Evolutionary conservation across 2,888 invertebrate genomes (phyloP).

Genomic region (Mermis nigrescens): DNA sequence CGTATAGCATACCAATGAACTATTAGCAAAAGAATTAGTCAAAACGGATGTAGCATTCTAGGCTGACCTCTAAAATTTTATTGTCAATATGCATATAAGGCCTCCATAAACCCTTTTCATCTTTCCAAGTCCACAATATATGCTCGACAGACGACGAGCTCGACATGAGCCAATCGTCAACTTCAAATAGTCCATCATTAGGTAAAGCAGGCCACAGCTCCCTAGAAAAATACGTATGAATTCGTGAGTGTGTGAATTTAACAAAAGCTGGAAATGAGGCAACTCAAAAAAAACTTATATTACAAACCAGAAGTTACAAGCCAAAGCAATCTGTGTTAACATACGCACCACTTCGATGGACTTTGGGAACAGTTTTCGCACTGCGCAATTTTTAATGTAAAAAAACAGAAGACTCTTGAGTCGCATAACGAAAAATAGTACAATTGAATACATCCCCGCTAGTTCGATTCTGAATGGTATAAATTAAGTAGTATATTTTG

Average conservation of each 20-base stretch:
- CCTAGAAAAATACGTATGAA: constrained; percentile 24
- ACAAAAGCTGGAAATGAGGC: constrained; percentile 3
- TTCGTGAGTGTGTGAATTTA: not conserved
- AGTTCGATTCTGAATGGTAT: too few species aligned
- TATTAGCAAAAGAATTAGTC: too few species aligned
- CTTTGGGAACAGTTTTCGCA: constrained; percentile 4
- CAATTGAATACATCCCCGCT: too few species aligned
- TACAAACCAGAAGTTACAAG: too few species aligned
- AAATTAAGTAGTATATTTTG: too few species aligned
- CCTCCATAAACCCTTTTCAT: constrained; percentile 72
- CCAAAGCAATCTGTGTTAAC: too few species aligned
- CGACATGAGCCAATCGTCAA: constrained; percentile 54
- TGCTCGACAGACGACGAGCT: constrained; percentile 40
- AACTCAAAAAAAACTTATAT: too few species aligned
- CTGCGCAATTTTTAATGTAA: too few species aligned
- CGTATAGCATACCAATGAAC: too few species aligned
- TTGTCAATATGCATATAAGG: constrained; percentile 81
- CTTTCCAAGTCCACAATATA: constrained; percentile 90
- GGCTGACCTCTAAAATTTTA: constrained; percentile 61
- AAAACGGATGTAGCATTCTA: not conserved
- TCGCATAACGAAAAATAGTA: too few species aligned
- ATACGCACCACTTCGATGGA: not conserved
- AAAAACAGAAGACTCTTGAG: too few species aligned
- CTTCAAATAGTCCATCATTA: constrained; percentile 78
- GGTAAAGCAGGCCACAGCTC: constrained; percentile 92